Evolutionary conservation across 2,113 vertebrate genomes (phyloP).

Genomic region (Mormoops blainvillei): DNA sequence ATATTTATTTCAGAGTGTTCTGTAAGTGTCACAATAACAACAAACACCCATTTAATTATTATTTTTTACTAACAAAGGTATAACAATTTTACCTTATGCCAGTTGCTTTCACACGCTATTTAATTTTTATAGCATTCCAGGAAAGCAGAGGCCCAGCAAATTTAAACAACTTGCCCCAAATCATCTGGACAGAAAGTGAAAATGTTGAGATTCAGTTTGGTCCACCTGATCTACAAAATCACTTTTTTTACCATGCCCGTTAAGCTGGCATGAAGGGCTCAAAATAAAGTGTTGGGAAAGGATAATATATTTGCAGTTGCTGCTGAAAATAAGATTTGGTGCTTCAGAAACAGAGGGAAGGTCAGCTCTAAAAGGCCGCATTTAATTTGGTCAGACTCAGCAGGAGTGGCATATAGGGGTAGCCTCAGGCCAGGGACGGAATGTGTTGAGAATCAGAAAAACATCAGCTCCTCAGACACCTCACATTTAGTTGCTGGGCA

Average conservation of each 20-base stretch:
- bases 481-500: fast-evolving
- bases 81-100: neutral
- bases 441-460: neutral
- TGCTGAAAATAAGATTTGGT: neutral
- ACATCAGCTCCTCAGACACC: fast-evolving
- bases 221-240: neutral
- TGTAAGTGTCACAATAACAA: neutral
- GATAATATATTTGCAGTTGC: fast-evolving
- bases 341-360: neutral
- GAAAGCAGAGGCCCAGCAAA: neutral
- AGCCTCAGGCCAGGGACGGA: neutral
- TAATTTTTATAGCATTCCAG: neutral
- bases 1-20: neutral
- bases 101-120: neutral
- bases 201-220: neutral
- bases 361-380: neutral
- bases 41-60: neutral
- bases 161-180: neutral
- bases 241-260: neutral
- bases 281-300: neutral
- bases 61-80: neutral
- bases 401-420: fast-evolving
- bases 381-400: neutral
- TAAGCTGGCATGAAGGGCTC: neutral
- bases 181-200: neutral